phyloP scores from a whole-genome alignment of 2,888 invertebrate species.

The Eristalis intricaria region DNA sequence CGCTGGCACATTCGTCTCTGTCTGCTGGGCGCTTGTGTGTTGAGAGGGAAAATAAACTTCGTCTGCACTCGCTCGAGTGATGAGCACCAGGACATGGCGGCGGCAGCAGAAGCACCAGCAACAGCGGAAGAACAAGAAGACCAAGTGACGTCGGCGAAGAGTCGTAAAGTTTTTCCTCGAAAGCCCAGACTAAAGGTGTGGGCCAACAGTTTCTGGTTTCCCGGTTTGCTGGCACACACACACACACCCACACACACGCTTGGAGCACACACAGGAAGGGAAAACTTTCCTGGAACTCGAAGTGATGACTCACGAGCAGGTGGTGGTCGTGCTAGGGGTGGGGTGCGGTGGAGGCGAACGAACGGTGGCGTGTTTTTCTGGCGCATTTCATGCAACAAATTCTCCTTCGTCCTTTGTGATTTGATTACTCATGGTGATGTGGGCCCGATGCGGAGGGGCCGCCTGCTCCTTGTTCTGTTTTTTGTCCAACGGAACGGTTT shows the following conservation, averaged over 20 bases:
- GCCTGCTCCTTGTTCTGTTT: not conserved
- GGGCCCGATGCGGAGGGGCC: not conserved
- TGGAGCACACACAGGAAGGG: not conserved
- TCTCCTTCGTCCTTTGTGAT: constrained; percentile 32
- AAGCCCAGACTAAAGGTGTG: constrained; percentile 5
- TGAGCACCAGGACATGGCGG: not conserved
- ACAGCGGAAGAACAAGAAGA: not conserved
- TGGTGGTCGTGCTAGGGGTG: not conserved
- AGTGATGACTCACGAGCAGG: constrained; percentile 60
- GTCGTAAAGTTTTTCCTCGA: constrained; percentile 1
- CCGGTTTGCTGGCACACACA: not conserved
- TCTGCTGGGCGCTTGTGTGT: not conserved
- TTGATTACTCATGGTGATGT: constrained; percentile 55
- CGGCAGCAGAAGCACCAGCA: no score
- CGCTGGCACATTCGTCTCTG: not conserved
- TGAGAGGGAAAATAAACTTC: constrained; percentile 34
- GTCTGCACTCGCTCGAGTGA: constrained; percentile 19
- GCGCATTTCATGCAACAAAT: constrained; percentile 55
- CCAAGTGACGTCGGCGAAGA: not conserved
- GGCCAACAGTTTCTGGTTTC: constrained; percentile 13
- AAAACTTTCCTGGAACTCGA: constrained; percentile 42
- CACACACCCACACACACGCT: not conserved
- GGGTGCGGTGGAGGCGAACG: not conserved
- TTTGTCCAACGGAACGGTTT: not conserved
- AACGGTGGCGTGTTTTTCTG: not conserved